Percentiles rank a stretch among this genome's conserved stretches.
These are phyloP conservation scores for Eleginops maclovinus DNA, from an alignment of 2,113 vertebrate genomes.

Conservation along the genomic window DNA sequence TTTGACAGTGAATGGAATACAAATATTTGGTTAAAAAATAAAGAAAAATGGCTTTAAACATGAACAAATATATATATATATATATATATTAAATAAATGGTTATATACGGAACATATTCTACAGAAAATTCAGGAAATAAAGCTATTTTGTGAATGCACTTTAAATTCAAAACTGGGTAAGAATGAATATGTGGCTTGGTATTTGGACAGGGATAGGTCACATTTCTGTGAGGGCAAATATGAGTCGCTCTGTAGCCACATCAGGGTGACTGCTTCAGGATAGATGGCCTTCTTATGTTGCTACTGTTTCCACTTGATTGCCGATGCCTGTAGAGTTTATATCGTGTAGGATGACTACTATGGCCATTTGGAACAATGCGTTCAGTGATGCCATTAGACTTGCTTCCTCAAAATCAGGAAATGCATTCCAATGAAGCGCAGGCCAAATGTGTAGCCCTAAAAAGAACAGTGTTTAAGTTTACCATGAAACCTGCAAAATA, in stretches of 20 bases:
- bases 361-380: constrained; percentile 50
- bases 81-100: background rate
- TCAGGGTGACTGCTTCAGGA: constrained; percentile 30
- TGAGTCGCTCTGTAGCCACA: constrained; percentile 10
- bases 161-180: background rate
- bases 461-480: constrained; percentile 52
- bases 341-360: constrained; percentile 48
- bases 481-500: constrained; percentile 38
- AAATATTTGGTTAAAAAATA: too few species aligned
- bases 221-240: constrained; percentile 2
- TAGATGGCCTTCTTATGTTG: constrained; percentile 38
- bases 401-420: constrained; percentile 49
- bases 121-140: background rate
- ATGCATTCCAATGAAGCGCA: constrained; percentile 41
- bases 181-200: background rate
- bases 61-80: too few species aligned
- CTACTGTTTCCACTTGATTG: constrained; percentile 63
- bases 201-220: background rate
- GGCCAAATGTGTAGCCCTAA: constrained; percentile 22
- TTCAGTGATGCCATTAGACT: constrained; percentile 53
- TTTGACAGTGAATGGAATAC: background rate
- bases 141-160: constrained; percentile 2
- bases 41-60: too few species aligned
- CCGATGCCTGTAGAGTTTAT: constrained; percentile 51
- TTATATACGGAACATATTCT: background rate